These are phyloP conservation scores for Hyppa rectilinea DNA, from an alignment of 2,888 invertebrate genomes.

Conservation along the genomic window DNA sequence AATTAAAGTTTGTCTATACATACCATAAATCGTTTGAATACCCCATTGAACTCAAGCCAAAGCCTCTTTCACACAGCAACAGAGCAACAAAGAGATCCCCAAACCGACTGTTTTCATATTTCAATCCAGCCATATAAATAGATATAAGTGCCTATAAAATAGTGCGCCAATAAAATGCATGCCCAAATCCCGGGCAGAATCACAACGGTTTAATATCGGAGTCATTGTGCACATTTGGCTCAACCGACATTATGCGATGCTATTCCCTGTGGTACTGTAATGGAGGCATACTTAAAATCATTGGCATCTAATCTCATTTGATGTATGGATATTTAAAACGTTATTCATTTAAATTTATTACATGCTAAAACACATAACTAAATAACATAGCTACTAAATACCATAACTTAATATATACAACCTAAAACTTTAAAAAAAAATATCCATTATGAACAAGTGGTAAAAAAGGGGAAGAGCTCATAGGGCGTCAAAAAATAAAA, in stretches of 20 bases:
- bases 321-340: conserved; percentile 31
- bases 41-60: conserved; percentile 15
- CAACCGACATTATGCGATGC: conserved; percentile 32
- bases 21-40: conserved; percentile 13
- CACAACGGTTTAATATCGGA: conserved; percentile 56
- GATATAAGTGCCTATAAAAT: conserved; percentile 58
- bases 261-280: conserved; percentile 46
- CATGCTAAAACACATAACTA: too few relatives aligned
- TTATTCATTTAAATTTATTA: too few relatives aligned
- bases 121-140: conserved; percentile 51
- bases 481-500: too few relatives aligned
- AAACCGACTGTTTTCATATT: conserved; percentile 45
- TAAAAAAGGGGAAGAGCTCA: too few relatives aligned
- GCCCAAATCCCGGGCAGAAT: conserved; percentile 56
- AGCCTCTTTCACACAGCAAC: not conserved
- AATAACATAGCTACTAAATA: too few relatives aligned
- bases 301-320: conserved; percentile 56
- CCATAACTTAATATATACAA: too few relatives aligned
- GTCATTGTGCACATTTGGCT: conserved; percentile 61
- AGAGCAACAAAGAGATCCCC: conserved; percentile 35
- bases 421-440: too few relatives aligned
- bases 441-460: too few relatives aligned
- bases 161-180: conserved; percentile 56
- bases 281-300: conserved; percentile 51
- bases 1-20: not conserved